A percentile compares a stretch with the other conserved stretches of the same genome.
Conservation (phyloP, 2,113 vertebrate species). For the Platysteira castanea region DNA sequence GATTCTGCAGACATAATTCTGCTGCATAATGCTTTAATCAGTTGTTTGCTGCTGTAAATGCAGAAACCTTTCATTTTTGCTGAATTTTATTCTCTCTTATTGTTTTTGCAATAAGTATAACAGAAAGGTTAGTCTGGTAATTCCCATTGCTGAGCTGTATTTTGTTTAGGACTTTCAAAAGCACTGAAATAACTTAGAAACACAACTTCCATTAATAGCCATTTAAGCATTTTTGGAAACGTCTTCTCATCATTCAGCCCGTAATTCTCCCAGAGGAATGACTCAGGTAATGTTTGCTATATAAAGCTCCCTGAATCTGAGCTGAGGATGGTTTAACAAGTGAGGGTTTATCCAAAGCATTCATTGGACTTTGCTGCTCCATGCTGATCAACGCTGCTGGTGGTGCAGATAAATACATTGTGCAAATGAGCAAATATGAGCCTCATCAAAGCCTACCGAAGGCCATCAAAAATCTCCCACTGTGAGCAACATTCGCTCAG, state of each 20-base stretch:
- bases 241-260: background rate
- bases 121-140: background rate
- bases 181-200: background rate
- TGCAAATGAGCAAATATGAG: constrained; percentile 40
- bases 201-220: background rate
- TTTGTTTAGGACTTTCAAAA: background rate
- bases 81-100: background rate
- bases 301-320: background rate
- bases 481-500: background rate
- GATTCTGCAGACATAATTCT: background rate
- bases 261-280: background rate
- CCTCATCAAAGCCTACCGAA: constrained; percentile 6
- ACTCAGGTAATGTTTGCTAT: constrained; percentile 7
- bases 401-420: constrained; percentile 28
- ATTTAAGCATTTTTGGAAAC: constrained; percentile 1
- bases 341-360: constrained; percentile 27
- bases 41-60: background rate
- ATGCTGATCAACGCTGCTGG: background rate
- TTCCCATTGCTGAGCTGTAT: background rate
- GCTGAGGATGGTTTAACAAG: background rate
- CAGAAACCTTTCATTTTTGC: background rate
- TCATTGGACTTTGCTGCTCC: background rate
- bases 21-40: background rate
- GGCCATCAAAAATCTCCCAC: constrained; percentile 31
- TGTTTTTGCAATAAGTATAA: background rate